Evolutionary conservation across 2,888 invertebrate genomes (phyloP).

Genomic region (Galerucella nymphaeae): DNA sequence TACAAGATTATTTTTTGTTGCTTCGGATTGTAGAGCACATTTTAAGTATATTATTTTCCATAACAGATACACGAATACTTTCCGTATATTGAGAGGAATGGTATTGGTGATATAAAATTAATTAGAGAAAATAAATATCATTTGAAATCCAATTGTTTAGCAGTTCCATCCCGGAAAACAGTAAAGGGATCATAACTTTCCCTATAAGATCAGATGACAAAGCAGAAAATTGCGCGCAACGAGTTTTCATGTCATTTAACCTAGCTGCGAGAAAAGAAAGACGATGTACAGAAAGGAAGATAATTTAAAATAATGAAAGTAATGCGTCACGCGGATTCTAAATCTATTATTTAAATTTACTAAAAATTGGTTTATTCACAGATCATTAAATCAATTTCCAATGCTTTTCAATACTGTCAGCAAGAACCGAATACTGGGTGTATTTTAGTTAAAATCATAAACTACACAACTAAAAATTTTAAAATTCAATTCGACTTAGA

Average conservation of each 20-base stretch:
- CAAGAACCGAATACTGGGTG: background rate
- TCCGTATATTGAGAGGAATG: background rate
- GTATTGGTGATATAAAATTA: background rate
- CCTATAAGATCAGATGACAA: conserved; percentile 20
- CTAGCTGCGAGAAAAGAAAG: conserved; percentile 21
- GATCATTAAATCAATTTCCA: conserved; percentile 53
- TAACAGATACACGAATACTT: too few species aligned
- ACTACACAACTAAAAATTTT: background rate
- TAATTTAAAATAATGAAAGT: conserved; percentile 43
- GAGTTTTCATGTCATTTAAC: conserved; percentile 32
- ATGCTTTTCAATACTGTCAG: conserved; percentile 5
- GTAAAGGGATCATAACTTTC: conserved; percentile 15
- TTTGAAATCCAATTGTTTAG: background rate
- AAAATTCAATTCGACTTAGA: background rate
- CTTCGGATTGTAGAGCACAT: too few species aligned
- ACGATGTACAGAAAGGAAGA: conserved; percentile 29
- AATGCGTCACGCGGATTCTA: conserved; percentile 36
- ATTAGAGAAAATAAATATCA: background rate
- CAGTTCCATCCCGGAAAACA: background rate
- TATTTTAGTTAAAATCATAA: background rate
- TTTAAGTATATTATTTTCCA: too few species aligned
- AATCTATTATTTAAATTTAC: conserved; percentile 48
- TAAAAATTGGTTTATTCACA: conserved; percentile 50
- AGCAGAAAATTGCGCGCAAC: conserved; percentile 19
- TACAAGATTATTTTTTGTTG: too few species aligned